Conservation (phyloP, 2,113 vertebrate genomes). For the Chlamydotis undulata region DNA sequence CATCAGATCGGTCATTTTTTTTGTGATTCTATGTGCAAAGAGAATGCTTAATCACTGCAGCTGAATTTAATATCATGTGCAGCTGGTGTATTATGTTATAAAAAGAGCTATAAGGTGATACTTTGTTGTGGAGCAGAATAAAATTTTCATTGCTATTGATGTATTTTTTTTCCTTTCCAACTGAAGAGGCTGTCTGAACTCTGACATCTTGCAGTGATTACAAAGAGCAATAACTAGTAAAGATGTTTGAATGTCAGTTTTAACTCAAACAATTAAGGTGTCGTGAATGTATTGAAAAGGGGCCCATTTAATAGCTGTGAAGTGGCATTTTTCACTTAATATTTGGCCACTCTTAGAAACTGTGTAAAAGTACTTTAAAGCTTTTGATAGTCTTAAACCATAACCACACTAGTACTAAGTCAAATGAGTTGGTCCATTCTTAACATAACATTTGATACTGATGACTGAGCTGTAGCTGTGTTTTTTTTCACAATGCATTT, state of each 20-base stretch:
- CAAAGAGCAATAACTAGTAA: neutral
- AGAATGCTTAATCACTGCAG: neutral
- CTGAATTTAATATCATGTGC: neutral
- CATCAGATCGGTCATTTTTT: neutral
- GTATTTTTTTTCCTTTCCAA: neutral
- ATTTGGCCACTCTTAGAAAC: neutral
- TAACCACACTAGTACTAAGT: neutral
- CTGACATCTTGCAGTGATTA: neutral
- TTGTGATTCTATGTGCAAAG: neutral
- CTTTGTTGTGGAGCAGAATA: neutral
- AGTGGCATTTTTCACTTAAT: neutral
- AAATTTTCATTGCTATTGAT: neutral
- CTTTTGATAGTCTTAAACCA: neutral
- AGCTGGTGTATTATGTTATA: neutral
- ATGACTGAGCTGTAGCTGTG: neutral
- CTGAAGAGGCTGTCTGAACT: neutral
- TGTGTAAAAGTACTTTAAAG: neutral
- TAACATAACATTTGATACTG: neutral
- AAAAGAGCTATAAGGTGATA: neutral
- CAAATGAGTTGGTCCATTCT: neutral
- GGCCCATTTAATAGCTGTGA: neutral
- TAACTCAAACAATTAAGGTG: neutral
- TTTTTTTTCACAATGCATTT: neutral
- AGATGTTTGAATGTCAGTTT: neutral
- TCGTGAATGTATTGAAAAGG: neutral